Conservation (phyloP, 1,140 invertebrate genomes). For the Ruditapes philippinarum region DNA sequence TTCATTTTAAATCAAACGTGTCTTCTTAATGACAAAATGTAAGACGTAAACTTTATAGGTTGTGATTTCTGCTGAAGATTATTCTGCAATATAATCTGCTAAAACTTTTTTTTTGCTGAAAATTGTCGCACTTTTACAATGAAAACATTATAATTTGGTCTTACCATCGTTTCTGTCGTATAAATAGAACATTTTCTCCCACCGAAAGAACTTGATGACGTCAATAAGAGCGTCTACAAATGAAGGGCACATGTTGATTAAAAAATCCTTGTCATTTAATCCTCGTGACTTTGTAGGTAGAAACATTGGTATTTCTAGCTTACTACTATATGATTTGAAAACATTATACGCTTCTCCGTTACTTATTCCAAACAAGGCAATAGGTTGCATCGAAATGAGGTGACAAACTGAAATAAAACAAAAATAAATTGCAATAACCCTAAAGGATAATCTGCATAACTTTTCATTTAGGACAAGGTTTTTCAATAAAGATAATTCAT, state of each 20-base stretch:
- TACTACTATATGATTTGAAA: slow-evolving; percentile 51
- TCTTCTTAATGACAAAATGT: no score
- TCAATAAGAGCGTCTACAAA: slow-evolving; percentile 97
- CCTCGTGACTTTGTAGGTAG: slow-evolving; percentile 83
- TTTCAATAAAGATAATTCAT: no score
- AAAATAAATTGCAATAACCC: no score
- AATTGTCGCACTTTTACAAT: no score
- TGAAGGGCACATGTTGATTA: slow-evolving; percentile 94
- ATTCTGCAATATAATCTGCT: no score
- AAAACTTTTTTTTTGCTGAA: no score
- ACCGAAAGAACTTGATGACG: slow-evolving; percentile 95
- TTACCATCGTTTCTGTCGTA: slow-evolving; percentile 98
- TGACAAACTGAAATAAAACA: slow-evolving; percentile 93
- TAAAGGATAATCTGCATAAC: no score
- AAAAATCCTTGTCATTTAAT: slow-evolving; percentile 48
- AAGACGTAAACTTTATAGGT: no score
- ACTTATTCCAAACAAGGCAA: slow-evolving; percentile 95
- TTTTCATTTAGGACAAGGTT: no score
- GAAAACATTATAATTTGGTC: no score
- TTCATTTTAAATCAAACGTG: no score
- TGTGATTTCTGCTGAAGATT: no score
- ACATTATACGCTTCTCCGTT: slow-evolving; percentile 97
- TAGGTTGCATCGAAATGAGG: slow-evolving; percentile 96
- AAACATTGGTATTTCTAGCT: slow-evolving; percentile 94
- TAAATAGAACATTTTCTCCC: slow-evolving; percentile 97